Conservation (phyloP, 2,797 vertebrate genomes). For the Mastacembelus armatus region DNA sequence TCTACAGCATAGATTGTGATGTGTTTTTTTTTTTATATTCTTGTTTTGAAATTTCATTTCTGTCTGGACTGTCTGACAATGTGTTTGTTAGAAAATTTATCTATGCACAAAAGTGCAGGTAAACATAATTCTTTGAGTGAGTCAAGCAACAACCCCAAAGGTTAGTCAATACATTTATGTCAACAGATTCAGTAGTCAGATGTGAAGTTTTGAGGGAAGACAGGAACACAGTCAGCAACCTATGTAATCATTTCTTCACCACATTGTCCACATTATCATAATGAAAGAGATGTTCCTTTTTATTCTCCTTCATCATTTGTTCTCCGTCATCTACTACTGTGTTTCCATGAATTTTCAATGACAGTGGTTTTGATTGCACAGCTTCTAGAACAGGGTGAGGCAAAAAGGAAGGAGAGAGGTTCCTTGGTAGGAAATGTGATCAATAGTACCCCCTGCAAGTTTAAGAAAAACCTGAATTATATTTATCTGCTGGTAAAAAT, state of each 20-base stretch:
- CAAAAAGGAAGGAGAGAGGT: background rate
- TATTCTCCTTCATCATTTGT: background rate
- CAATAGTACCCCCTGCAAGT: conserved; percentile 12
- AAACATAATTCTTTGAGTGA: too few relatives aligned
- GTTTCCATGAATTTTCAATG: conserved; percentile 8
- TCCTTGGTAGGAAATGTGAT: background rate
- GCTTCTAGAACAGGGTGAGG: background rate
- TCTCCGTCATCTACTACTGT: too few relatives aligned
- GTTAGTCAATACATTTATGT: too few relatives aligned
- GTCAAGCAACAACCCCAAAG: too few relatives aligned
- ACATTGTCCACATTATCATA: background rate
- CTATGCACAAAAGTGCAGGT: too few relatives aligned
- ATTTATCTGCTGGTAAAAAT: background rate
- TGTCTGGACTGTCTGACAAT: background rate
- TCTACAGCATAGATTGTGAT: background rate
- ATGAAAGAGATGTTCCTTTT: conserved; percentile 3
- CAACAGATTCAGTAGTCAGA: too few relatives aligned
- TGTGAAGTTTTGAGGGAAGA: too few relatives aligned
- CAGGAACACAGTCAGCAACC: too few relatives aligned
- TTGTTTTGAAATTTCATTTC: background rate
- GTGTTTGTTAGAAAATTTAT: too few relatives aligned
- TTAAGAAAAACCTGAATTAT: background rate
- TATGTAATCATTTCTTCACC: too few relatives aligned
- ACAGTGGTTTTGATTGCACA: background rate
- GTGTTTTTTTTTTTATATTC: background rate